These are phyloP conservation scores for Cerastis rubricosa DNA, from an alignment of 2,888 invertebrate genomes.

Conservation along the genomic window DNA sequence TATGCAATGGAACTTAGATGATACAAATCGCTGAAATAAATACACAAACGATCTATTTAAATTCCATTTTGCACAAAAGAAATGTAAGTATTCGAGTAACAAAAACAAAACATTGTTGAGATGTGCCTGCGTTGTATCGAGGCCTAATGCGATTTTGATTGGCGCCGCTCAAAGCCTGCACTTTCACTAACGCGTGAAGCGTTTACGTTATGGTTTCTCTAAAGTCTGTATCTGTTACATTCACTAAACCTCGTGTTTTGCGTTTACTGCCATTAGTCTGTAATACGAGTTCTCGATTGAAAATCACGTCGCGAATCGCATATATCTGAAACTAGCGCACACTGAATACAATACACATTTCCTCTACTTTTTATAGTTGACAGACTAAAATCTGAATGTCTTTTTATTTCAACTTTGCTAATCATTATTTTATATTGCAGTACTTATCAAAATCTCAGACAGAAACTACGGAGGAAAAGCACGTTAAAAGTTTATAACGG, in stretches of 20 bases:
- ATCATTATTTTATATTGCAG: conserved; percentile 19
- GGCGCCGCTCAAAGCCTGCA: conserved; percentile 80
- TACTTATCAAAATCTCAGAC: conserved; percentile 31
- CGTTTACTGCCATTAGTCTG: conserved; percentile 60
- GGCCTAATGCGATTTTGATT: conserved; percentile 87
- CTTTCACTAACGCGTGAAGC: conserved; percentile 83
- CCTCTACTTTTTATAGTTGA: conserved; percentile 57
- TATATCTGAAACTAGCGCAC: conserved; percentile 57
- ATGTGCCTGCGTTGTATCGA: conserved; percentile 72
- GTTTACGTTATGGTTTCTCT: conserved; percentile 77
- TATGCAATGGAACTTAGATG: not conserved
- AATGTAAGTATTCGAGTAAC: conserved; percentile 26
- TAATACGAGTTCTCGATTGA: conserved; percentile 64
- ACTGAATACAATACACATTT: conserved; percentile 66
- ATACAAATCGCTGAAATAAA: conserved; percentile 21
- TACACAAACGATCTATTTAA: conserved; percentile 38
- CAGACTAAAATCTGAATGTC: conserved; percentile 41
- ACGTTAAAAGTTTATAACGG: conserved; percentile 44
- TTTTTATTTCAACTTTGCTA: conserved; percentile 29
- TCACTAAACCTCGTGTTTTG: conserved; percentile 69
- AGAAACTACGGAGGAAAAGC: conserved; percentile 26
- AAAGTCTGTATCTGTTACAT: conserved; percentile 64
- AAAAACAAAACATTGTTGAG: conserved; percentile 66
- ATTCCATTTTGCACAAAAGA: conserved; percentile 38
- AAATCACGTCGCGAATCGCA: conserved; percentile 65